A percentile compares a stretch with the other conserved stretches of the same genome.
phyloP scores from a whole-genome alignment of 2,797 vertebrate genomes.

The Schizopygopsis pylzovi region DNA sequence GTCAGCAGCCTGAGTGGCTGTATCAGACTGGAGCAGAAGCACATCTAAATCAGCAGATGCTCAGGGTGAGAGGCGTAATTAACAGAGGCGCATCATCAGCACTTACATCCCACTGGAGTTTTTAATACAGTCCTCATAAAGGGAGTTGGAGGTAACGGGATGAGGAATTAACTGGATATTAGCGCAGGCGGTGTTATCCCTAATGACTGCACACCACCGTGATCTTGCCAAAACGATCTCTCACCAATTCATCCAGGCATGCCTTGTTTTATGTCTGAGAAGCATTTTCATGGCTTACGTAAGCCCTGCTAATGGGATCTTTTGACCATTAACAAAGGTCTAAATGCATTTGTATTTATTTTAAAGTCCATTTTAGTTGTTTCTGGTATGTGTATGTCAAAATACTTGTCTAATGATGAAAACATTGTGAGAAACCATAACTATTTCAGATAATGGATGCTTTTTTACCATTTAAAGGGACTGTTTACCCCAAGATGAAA shows the following conservation, averaged over 20 bases:
- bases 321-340: not conserved
- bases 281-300: constrained; percentile 44
- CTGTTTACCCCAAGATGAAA: not conserved
- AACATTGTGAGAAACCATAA: not conserved
- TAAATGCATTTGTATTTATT: constrained; percentile 8
- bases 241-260: constrained; percentile 24
- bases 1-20: constrained; percentile 55
- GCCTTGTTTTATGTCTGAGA: constrained; percentile 40
- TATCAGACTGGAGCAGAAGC: constrained; percentile 75
- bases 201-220: constrained; percentile 61
- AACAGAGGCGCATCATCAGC: constrained; percentile 73
- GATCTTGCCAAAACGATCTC: constrained; percentile 33
- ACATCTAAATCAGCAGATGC: constrained; percentile 75
- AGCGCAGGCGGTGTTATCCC: constrained; percentile 56
- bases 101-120: constrained; percentile 61
- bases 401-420: not conserved
- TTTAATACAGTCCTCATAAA: constrained; percentile 73
- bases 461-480: not conserved
- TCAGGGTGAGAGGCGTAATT: constrained; percentile 70
- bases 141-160: constrained; percentile 65
- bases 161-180: constrained; percentile 69
- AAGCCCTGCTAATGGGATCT: constrained; percentile 12
- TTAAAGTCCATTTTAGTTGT: not conserved
- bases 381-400: not conserved
- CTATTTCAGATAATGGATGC: not conserved